Evolutionary conservation across 2,888 invertebrate genomes (phyloP).

Genomic region (Phalangium opilio): DNA sequence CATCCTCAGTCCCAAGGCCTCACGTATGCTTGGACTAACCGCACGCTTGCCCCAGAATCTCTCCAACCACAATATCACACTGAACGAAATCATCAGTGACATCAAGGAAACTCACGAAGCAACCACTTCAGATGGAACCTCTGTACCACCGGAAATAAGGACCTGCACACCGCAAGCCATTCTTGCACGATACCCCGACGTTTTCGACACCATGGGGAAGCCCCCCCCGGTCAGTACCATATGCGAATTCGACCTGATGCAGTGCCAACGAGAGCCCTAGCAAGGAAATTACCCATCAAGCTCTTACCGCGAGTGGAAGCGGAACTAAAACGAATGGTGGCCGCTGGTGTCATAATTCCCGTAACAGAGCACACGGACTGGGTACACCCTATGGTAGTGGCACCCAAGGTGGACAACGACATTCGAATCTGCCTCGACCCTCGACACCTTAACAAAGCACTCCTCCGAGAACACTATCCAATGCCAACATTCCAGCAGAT

Average conservation of each 20-base stretch:
- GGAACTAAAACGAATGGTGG: slow-evolving; percentile 2
- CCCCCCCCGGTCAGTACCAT: slow-evolving; percentile 1
- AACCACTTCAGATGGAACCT: too few relatives aligned
- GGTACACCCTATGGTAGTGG: slow-evolving; percentile 23
- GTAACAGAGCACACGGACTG: neutral
- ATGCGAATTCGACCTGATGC: neutral
- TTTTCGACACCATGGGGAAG: neutral
- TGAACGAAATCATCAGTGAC: too few relatives aligned
- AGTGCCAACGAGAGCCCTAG: neutral
- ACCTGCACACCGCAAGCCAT: too few relatives aligned
- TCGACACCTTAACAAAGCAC: slow-evolving; percentile 23
- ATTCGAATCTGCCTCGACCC: slow-evolving; percentile 27
- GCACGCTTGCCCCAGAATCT: too few relatives aligned
- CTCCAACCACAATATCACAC: too few relatives aligned
- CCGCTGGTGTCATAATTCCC: slow-evolving; percentile 1
- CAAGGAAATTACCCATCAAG: slow-evolving; percentile 5
- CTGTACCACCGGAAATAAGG: too few relatives aligned
- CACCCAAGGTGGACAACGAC: slow-evolving; percentile 23
- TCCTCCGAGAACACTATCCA: slow-evolving; percentile 24
- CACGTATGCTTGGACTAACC: too few relatives aligned
- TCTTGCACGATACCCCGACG: too few relatives aligned
- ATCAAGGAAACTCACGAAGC: too few relatives aligned
- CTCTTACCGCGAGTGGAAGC: neutral
- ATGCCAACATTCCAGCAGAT: slow-evolving; percentile 25
- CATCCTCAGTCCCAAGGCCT: too few relatives aligned